Conservation (phyloP, 1,140 invertebrate genomes). For the Megalopta genalis region DNA sequence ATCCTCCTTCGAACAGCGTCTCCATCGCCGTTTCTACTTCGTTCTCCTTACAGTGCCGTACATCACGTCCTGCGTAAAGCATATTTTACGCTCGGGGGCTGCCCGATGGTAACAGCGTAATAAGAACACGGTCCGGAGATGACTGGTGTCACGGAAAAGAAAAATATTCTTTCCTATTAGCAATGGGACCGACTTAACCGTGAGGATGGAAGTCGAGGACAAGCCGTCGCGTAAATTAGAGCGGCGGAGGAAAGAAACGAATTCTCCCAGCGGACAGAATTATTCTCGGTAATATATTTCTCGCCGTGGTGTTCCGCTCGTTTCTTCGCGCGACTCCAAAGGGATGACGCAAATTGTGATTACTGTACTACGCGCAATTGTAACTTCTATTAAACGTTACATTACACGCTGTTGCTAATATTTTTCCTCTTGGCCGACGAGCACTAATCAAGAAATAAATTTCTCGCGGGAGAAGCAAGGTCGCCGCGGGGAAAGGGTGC, state of each 20-base stretch:
- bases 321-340: neutral
- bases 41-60: conserved; percentile 49
- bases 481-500: conserved; percentile 8
- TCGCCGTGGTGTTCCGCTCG: conserved; percentile 14
- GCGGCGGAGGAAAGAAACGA: conserved; percentile 35
- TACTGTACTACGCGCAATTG: no score
- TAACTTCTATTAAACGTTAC: neutral
- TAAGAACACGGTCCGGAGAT: conserved; percentile 63
- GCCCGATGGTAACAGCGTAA: conserved; percentile 66
- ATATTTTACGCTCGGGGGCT: conserved; percentile 62
- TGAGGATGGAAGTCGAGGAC: conserved; percentile 38
- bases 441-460: conserved; percentile 14
- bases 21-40: conserved; percentile 44
- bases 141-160: conserved; percentile 61
- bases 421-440: neutral
- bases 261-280: conserved; percentile 36
- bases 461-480: conserved; percentile 32
- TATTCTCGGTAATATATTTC: conserved; percentile 58
- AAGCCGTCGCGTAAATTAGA: conserved; percentile 59
- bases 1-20: conserved; percentile 18
- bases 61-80: conserved; percentile 58
- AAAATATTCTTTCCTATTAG: conserved; percentile 60
- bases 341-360: conserved; percentile 12
- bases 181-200: conserved; percentile 55
- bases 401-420: neutral